Conservation (phyloP, 2,113 vertebrate genomes). For the Maccullochella peelii region DNA sequence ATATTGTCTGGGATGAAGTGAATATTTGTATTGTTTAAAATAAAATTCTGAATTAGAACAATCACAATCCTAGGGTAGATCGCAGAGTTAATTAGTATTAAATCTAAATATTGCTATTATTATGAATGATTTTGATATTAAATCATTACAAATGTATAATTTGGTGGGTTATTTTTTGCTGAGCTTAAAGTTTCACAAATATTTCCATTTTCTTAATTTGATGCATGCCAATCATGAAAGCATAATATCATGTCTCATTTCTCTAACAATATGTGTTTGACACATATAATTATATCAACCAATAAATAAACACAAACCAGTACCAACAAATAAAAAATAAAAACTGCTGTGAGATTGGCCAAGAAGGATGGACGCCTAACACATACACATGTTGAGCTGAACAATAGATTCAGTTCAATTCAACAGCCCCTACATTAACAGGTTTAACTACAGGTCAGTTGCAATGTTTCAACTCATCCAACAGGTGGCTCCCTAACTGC, state of each 20-base stretch:
- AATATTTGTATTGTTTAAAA: background rate
- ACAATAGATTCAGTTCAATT: background rate
- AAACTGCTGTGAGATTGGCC: background rate
- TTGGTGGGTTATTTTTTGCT: background rate
- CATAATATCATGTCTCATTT: background rate
- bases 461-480: slow-evolving; percentile 39
- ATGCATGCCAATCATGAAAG: background rate
- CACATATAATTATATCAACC: background rate
- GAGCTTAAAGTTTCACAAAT: background rate
- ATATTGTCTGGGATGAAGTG: background rate
- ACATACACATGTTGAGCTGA: background rate
- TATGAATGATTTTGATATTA: background rate
- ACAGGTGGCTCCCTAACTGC: slow-evolving; percentile 45
- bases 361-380: background rate
- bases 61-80: background rate
- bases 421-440: background rate
- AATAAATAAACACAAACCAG: background rate
- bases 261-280: too few relatives aligned
- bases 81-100: background rate
- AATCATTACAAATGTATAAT: background rate
- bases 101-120: background rate
- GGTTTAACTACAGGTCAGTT: background rate
- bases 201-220: background rate
- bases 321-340: background rate
- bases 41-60: background rate